These are phyloP conservation scores for Stegana nigrithorax DNA, from an alignment of 2,888 invertebrate genomes.

Conservation along the genomic window DNA sequence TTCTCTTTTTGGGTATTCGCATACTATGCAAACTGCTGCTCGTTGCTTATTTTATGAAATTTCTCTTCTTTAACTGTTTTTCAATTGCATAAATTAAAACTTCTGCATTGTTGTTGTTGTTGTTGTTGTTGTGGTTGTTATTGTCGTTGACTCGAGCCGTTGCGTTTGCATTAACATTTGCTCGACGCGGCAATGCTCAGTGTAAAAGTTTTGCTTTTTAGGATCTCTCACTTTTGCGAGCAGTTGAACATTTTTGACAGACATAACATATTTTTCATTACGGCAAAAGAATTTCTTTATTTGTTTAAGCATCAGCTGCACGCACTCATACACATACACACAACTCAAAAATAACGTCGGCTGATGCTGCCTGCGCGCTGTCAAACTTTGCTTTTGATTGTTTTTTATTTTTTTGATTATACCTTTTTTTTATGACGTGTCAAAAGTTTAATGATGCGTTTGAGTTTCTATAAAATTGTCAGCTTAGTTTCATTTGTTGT, in stretches of 20 bases:
- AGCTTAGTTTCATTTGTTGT: not conserved
- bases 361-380: slow-evolving; percentile 22
- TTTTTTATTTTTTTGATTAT: slow-evolving; percentile 25
- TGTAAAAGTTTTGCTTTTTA: not conserved
- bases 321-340: slow-evolving; percentile 4
- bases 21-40: too few relatives aligned
- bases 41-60: too few relatives aligned
- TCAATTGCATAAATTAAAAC: not conserved
- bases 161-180: not conserved
- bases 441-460: slow-evolving; percentile 62
- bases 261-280: not conserved
- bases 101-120: not conserved
- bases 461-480: slow-evolving; percentile 29
- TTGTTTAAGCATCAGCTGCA: slow-evolving; percentile 12
- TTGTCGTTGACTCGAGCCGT: too few relatives aligned
- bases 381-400: slow-evolving; percentile 17
- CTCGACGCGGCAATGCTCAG: not conserved
- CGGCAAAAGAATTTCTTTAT: not conserved
- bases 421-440: slow-evolving; percentile 35
- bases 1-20: too few relatives aligned
- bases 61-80: not conserved
- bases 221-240: slow-evolving; percentile 32
- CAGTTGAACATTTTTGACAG: not conserved
- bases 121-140: too few relatives aligned
- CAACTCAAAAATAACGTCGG: too few relatives aligned